Conservation (phyloP, 2,888 invertebrate genomes). For the Mesorhabditis sp. region DNA sequence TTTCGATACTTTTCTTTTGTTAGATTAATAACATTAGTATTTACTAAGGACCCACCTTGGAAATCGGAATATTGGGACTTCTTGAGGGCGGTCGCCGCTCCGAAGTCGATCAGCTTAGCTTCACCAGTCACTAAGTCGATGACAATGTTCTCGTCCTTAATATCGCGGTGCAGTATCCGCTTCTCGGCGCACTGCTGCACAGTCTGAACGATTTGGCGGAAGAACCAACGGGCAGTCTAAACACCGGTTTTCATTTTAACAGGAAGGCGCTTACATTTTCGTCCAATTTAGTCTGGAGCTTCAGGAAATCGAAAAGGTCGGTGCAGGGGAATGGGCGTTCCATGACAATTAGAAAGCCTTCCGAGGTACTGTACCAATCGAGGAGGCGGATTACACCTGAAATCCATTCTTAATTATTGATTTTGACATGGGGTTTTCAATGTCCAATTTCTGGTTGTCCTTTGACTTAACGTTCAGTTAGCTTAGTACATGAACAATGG, state of each 20-base stretch:
- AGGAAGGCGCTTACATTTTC: conserved; percentile 28
- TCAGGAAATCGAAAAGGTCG: conserved; percentile 54
- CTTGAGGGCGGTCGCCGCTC: conserved; percentile 51
- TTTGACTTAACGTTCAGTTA: neutral
- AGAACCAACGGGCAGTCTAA: conserved; percentile 46
- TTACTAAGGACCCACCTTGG: conserved; percentile 35
- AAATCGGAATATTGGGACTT: conserved; percentile 51
- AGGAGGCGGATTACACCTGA: conserved; percentile 49
- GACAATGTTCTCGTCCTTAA: conserved; percentile 53
- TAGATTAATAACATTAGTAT: no score
- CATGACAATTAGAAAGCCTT: conserved; percentile 56
- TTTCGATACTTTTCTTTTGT: no score
- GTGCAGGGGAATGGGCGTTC: conserved; percentile 52
- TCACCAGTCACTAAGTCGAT: conserved; percentile 49
- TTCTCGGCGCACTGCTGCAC: conserved; percentile 41
- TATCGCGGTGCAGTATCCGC: conserved; percentile 50
- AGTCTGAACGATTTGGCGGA: conserved; percentile 51
- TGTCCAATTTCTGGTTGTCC: neutral
- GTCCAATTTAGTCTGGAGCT: conserved; percentile 39
- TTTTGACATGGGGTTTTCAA: neutral
- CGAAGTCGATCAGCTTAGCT: conserved; percentile 54
- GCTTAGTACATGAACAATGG: neutral
- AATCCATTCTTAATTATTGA: neutral
- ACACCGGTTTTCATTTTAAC: conserved; percentile 10
- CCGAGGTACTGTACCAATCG: conserved; percentile 55